A percentile compares a stretch with the other conserved stretches of the same genome.
Conservation (phyloP, 2,888 invertebrate genomes). For the Eupithecia subfuscata region DNA sequence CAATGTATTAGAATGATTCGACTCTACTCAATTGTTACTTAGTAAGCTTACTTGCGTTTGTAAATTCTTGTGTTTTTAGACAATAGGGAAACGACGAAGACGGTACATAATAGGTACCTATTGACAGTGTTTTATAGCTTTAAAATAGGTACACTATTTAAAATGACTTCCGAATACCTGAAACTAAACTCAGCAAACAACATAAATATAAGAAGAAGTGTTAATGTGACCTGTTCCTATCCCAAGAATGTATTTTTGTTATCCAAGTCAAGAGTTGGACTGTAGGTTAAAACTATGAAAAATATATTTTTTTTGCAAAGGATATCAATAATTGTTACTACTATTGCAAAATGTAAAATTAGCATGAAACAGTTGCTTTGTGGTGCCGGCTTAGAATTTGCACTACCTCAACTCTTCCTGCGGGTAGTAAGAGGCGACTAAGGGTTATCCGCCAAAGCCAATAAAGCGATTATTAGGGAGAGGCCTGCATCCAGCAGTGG, state of each 20-base stretch:
- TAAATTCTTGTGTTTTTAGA: conserved; percentile 15
- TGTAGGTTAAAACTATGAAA: neutral
- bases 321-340: neutral
- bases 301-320: neutral
- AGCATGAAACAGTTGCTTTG: neutral
- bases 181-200: neutral
- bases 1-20: conserved; percentile 43
- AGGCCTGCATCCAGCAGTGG: too few species aligned
- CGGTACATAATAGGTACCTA: neutral
- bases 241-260: neutral
- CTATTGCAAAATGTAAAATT: neutral
- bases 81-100: conserved; percentile 11
- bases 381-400: too few species aligned
- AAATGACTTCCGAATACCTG: neutral
- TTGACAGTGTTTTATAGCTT: conserved; percentile 9
- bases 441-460: too few species aligned
- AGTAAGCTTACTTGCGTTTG: conserved; percentile 23
- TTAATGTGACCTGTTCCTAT: neutral
- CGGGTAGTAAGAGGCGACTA: too few species aligned
- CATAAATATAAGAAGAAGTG: neutral
- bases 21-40: conserved; percentile 30
- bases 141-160: neutral
- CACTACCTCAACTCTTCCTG: too few species aligned
- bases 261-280: neutral
- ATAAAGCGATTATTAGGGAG: too few species aligned